A percentile compares a stretch with the other conserved stretches of the same genome.
Evolutionary conservation across 2,888 invertebrate genomes (phyloP).

Genomic region (Chymomyza procnemis): DNA sequence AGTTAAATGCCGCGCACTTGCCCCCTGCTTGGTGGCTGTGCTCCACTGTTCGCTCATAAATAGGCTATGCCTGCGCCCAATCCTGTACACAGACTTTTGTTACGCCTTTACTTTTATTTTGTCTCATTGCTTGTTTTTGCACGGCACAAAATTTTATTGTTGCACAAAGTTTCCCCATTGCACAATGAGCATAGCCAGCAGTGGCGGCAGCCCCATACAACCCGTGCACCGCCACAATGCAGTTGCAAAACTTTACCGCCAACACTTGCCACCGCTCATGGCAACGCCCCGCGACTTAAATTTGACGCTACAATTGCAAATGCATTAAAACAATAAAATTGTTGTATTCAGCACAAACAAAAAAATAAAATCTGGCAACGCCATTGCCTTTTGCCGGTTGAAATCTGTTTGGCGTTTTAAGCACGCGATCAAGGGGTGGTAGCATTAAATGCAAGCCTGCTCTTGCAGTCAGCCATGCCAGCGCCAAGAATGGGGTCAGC

Average conservation of each 20-base stretch:
- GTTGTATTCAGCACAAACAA: conserved; percentile 2
- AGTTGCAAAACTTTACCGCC: not conserved
- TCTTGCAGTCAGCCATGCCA: not conserved
- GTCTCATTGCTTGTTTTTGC: conserved; percentile 18
- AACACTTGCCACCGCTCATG: not conserved
- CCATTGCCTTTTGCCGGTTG: not conserved
- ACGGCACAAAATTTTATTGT: conserved; percentile 52
- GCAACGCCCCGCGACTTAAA: conserved; percentile 50
- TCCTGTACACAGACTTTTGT: conserved; percentile 30
- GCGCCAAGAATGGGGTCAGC: not conserved
- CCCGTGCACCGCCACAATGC: not conserved
- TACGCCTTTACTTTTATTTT: conserved; percentile 6
- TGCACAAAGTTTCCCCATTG: conserved; percentile 57
- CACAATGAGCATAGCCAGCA: conserved; percentile 40
- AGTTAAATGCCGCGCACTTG: conserved; percentile 50
- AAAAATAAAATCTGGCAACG: not conserved
- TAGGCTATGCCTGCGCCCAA: conserved; percentile 31
- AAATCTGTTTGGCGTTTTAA: not conserved
- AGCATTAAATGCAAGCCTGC: not conserved
- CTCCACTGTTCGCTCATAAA: conserved; percentile 32
- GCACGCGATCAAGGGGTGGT: not conserved
- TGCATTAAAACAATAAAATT: conserved; percentile 54
- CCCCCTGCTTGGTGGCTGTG: not conserved
- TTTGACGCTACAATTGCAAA: conserved; percentile 41
- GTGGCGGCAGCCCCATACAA: too few species aligned